Evolutionary conservation across 2,113 vertebrate species (phyloP).

Genomic region (Dipodomys stephensi): DNA sequence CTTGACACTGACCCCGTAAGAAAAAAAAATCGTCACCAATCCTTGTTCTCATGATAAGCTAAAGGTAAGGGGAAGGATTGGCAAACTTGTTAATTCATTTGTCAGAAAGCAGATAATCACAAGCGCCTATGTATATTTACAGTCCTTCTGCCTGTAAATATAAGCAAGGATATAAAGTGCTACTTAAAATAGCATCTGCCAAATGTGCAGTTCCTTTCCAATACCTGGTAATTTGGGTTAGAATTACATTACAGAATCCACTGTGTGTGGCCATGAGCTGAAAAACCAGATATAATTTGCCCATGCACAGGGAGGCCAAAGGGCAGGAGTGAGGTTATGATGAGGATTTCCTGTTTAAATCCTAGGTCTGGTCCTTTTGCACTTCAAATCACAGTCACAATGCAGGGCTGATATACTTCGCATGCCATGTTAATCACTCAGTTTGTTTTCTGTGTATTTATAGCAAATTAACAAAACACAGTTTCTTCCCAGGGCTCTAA

Average conservation of each 20-base stretch:
- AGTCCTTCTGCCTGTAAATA: constrained; percentile 44
- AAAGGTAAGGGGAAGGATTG: neutral
- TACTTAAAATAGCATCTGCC: constrained; percentile 56
- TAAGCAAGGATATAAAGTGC: constrained; percentile 4
- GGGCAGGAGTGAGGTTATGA: constrained; percentile 37
- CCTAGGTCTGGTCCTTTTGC: constrained; percentile 52
- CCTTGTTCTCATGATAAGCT: neutral
- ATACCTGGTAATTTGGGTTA: constrained; percentile 31
- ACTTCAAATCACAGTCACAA: constrained; percentile 53
- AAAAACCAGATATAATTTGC: constrained; percentile 49
- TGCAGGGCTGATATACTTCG: constrained; percentile 20
- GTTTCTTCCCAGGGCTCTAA: constrained; percentile 52
- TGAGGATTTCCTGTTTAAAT: constrained; percentile 42
- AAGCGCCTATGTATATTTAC: neutral
- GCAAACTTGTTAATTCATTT: neutral
- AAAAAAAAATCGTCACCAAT: neutral
- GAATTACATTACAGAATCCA: constrained; percentile 40
- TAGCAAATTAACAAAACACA: constrained; percentile 59
- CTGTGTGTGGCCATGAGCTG: neutral
- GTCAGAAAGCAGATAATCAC: neutral
- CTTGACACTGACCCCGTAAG: neutral
- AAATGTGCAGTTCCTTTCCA: constrained; percentile 25
- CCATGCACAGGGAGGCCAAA: constrained; percentile 35
- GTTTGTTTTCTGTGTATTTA: constrained; percentile 7
- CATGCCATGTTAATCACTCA: constrained; percentile 54